Percentiles rank a stretch among this genome's conserved stretches.
phyloP scores from a whole-genome alignment of 2,888 invertebrate genomes.

The Plebejus anna region DNA sequence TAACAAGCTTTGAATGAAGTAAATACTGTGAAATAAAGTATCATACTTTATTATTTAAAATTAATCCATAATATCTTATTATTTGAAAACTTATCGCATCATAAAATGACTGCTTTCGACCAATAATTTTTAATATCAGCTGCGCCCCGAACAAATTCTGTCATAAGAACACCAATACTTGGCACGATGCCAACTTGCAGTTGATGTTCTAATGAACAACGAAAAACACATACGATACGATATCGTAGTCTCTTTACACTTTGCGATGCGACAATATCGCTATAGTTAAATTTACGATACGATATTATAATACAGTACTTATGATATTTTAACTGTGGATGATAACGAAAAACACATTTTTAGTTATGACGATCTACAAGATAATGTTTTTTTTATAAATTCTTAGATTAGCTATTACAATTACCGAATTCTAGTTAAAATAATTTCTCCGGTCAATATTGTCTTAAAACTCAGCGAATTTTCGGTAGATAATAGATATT shows the following conservation, averaged over 20 bases:
- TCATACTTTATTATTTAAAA: too few species aligned
- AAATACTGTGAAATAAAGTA: background rate
- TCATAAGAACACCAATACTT: background rate
- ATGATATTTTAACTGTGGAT: background rate
- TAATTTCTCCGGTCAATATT: too few species aligned
- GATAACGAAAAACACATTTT: background rate
- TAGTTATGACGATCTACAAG: background rate
- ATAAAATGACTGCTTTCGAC: background rate
- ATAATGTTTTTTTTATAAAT: background rate
- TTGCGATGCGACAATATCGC: background rate
- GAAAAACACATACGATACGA: background rate
- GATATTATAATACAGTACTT: background rate
- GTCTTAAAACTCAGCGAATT: too few species aligned
- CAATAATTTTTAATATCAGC: background rate
- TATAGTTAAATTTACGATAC: background rate
- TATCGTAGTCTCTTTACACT: background rate
- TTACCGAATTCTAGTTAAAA: too few species aligned
- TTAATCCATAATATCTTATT: background rate
- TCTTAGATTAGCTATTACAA: background rate
- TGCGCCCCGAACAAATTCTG: constrained; percentile 1
- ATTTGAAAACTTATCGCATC: background rate
- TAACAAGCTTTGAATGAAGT: too few species aligned
- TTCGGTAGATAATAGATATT: too few species aligned
- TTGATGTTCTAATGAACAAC: constrained; percentile 14
- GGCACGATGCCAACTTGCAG: constrained; percentile 5